Percentiles rank a stretch among this genome's conserved stretches.
Evolutionary conservation across 2,113 vertebrate genomes (phyloP).

Genomic region (Gambusia affinis): DNA sequence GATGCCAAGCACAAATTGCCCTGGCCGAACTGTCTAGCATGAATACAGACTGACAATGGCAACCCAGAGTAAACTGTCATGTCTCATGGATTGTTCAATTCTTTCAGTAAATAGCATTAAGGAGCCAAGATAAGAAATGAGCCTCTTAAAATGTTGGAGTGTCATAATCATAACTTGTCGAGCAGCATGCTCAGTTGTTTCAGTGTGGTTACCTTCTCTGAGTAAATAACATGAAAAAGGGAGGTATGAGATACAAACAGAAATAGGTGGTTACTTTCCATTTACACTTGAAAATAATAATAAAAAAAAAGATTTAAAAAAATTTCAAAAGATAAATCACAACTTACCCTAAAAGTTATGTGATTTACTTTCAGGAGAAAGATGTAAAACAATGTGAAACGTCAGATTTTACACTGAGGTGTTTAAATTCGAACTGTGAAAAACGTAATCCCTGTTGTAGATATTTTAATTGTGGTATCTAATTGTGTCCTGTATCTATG

Average conservation of each 20-base stretch:
- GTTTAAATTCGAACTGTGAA: too few relatives aligned
- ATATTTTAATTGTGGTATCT: not conserved
- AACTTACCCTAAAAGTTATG: not conserved
- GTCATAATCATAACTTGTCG: slow-evolving; percentile 65
- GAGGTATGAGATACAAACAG: slow-evolving; percentile 6
- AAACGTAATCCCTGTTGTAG: not conserved
- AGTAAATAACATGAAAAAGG: slow-evolving; percentile 38
- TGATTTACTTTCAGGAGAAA: not conserved
- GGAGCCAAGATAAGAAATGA: slow-evolving; percentile 62
- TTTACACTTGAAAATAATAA: not conserved
- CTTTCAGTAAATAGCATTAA: slow-evolving; percentile 61
- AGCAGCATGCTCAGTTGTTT: slow-evolving; percentile 36
- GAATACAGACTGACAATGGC: slow-evolving; percentile 64
- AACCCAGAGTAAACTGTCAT: slow-evolving; percentile 61
- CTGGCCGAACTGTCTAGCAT: slow-evolving; percentile 67
- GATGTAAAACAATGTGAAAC: too few relatives aligned
- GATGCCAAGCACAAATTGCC: slow-evolving; percentile 76
- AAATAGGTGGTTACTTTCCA: not conserved
- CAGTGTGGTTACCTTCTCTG: not conserved
- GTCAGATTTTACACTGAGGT: too few relatives aligned
- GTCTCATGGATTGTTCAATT: slow-evolving; percentile 50
- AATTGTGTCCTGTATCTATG: not conserved
- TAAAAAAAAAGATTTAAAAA: not conserved
- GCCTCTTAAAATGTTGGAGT: slow-evolving; percentile 65
- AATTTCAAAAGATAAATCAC: too few relatives aligned